Base-by-base conservation (phyloP, 2,113 vertebrate genomes). In the Mastomys natalensis region DNA sequence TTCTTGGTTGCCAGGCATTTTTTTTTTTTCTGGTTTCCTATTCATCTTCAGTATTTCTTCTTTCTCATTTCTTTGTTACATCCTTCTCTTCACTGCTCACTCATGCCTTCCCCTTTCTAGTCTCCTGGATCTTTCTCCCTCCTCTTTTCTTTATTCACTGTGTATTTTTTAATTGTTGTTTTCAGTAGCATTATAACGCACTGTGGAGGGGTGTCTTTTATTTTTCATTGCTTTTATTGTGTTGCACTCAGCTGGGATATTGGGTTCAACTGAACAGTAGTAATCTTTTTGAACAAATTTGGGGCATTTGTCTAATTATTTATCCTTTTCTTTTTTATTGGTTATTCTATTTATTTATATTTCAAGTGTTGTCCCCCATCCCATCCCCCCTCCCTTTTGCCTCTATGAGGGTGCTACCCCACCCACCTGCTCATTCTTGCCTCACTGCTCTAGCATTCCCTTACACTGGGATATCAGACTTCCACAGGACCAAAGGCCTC, bases 21-120 rank as follows among this genome's bases (percentile, higher is more conserved):
- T 29, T 19, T 12, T 12, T 15, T 15, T 29, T 48, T 72, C 1
- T 0, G 17, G 26, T 19, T 24, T 64, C 45, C 0, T 22, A 6
- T n/a, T 13, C 8, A 5, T 29, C 10, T 40, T n/a, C 58, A 17
- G 48, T 12, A 3, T 68, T 66, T 3, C 37, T 34, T 78, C 16
- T 7, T 11, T 53, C 4, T 17, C 3, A 9, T 21, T 45, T 26
- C 31, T 24, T 19, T 31, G 9, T 34, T 29, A 37, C 2, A 10
- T 53, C 22, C 10, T 29, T 68, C 48, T 21, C 16, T 34, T 70
- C 64, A 55, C 1, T 0, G 6, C 10, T 26, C 6, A n/a, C 9
- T 26, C 60, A 26, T 43, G 7, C 0, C 6, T 16, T 34, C 19
- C 37, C 5, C 13, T 43, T 24, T 21, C 7, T 17, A 15, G 1